Evolutionary conservation across 2,888 invertebrate species (phyloP).

Genomic region (Aelia acuminata): DNA sequence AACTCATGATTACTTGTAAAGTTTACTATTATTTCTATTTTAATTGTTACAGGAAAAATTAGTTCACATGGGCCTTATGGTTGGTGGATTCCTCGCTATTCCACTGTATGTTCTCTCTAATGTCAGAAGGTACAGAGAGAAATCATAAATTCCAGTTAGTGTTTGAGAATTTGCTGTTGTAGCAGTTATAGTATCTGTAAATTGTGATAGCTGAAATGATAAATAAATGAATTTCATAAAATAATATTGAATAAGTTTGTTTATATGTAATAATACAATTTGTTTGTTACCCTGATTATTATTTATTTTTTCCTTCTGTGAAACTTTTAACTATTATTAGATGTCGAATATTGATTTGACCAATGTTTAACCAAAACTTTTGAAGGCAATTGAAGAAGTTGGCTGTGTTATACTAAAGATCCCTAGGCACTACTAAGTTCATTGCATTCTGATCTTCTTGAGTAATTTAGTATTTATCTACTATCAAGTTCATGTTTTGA

Average conservation of each 20-base stretch:
- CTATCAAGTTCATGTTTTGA: not conserved
- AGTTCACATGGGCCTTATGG: constrained; percentile 51
- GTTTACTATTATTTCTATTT: not conserved
- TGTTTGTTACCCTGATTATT: not conserved
- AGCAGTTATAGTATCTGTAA: constrained; percentile 9
- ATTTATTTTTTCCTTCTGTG: not conserved
- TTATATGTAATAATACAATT: not conserved
- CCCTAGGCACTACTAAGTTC: not conserved
- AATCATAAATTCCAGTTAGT: constrained; percentile 1
- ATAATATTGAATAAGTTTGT: not conserved
- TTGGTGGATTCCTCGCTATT: not conserved
- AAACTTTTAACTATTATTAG: not conserved
- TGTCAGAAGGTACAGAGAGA: constrained; percentile 53
- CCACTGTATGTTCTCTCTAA: constrained; percentile 54
- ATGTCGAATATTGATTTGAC: not conserved
- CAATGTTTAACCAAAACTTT: not conserved
- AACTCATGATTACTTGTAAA: not conserved
- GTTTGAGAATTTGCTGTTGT: not conserved
- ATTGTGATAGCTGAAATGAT: constrained; percentile 22
- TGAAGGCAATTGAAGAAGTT: not conserved
- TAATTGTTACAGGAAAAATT: constrained; percentile 58
- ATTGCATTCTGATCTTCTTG: not conserved
- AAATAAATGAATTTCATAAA: not conserved
- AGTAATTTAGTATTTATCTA: not conserved
- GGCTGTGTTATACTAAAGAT: not conserved